A percentile compares a stretch with the other conserved stretches of the same genome.
These are phyloP conservation scores for Sinella curviseta DNA, from an alignment of 1,140 invertebrate genomes.

Conservation along the genomic window DNA sequence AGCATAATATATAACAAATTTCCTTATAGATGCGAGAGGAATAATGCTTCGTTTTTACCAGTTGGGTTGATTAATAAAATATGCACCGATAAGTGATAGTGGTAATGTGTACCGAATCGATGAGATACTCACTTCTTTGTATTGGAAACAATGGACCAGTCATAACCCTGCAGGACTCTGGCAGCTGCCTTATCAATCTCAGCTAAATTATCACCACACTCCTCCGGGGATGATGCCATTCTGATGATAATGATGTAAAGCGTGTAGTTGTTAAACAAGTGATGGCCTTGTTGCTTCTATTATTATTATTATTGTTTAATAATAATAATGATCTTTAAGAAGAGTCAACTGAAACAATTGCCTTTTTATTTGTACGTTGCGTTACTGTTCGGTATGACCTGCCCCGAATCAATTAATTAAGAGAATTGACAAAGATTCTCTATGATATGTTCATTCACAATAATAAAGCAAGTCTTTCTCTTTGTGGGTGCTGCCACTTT, in stretches of 20 bases:
- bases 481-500: background rate
- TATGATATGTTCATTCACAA: background rate
- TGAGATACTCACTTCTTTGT: constrained; percentile 47
- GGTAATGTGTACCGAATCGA: too few species aligned
- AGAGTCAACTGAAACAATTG: background rate
- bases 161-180: constrained; percentile 48
- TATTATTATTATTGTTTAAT: background rate
- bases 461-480: constrained; percentile 6
- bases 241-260: background rate
- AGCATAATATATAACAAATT: too few species aligned
- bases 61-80: too few species aligned
- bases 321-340: background rate
- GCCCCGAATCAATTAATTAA: constrained; percentile 25
- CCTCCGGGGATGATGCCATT: constrained; percentile 33
- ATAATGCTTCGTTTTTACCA: too few species aligned
- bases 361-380: too few species aligned
- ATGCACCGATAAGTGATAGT: too few species aligned
- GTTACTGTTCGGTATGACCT: constrained; percentile 11
- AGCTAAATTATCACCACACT: constrained; percentile 38
- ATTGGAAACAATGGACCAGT: constrained; percentile 48
- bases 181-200: constrained; percentile 50
- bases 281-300: background rate
- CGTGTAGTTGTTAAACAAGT: background rate
- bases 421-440: constrained; percentile 28
- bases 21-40: too few species aligned